Percentiles rank a stretch among this genome's conserved stretches.
phyloP scores from a whole-genome alignment of 2,113 vertebrate genomes.

The Sylvilagus bachmani region DNA sequence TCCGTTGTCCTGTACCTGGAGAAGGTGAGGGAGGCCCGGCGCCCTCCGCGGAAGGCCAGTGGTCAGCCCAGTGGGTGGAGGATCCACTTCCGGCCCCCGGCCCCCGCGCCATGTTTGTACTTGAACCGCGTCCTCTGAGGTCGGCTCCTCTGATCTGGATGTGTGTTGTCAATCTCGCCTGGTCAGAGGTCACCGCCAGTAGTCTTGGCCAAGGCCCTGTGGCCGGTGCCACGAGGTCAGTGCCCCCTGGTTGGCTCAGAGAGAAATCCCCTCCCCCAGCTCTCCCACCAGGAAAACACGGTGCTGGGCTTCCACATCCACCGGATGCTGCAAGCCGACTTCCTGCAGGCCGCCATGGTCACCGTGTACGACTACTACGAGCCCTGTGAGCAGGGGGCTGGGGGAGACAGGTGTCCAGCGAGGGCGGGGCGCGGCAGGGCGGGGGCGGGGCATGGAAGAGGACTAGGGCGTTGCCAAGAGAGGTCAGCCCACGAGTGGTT shows the following conservation, averaged over 20 bases:
- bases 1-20: conserved; percentile 91
- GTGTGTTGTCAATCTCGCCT: background rate
- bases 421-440: too few relatives aligned
- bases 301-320: conserved; percentile 88
- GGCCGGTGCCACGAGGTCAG: background rate
- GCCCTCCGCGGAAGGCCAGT: conserved; percentile 86
- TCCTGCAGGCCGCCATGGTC: conserved; percentile 89
- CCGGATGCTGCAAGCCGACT: conserved; percentile 87
- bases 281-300: conserved; percentile 86
- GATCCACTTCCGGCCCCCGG: background rate
- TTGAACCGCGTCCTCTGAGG: background rate
- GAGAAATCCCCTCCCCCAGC: background rate
- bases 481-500: too few relatives aligned
- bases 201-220: background rate
- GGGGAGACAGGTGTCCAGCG: rapidly evolving
- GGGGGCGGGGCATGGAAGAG: background rate
- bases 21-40: conserved; percentile 84
- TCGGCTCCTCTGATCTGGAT: background rate
- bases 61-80: background rate
- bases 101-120: too few relatives aligned
- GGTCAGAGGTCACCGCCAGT: background rate
- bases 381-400: conserved; percentile 54
- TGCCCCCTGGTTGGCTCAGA: background rate
- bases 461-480: background rate
- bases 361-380: conserved; percentile 90